These are phyloP conservation scores for Chrysina gloriosa DNA, from an alignment of 2,888 invertebrate species.

Conservation along the genomic window DNA sequence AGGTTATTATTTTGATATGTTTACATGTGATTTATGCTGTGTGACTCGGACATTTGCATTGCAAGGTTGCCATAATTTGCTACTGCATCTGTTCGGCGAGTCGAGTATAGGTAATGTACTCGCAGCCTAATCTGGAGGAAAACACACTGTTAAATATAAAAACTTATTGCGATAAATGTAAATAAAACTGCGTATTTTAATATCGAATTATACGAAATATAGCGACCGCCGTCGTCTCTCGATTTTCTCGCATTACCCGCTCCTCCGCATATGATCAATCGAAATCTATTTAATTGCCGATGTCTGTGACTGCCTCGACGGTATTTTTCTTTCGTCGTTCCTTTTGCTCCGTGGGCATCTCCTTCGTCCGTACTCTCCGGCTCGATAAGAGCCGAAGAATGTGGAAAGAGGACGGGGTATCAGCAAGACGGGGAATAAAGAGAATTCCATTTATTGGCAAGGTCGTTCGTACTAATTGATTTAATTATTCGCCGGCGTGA, in stretches of 20 bases:
- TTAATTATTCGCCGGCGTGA: slow-evolving; percentile 45
- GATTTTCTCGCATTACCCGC: slow-evolving; percentile 8
- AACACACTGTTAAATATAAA: no score
- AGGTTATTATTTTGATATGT: no score
- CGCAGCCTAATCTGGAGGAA: no score
- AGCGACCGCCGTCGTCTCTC: not conserved
- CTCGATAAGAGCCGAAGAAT: not conserved
- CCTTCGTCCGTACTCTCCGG: not conserved
- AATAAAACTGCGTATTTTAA: not conserved
- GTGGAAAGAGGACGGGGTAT: slow-evolving; percentile 1
- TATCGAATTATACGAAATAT: slow-evolving; percentile 1
- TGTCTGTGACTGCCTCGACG: slow-evolving; percentile 12
- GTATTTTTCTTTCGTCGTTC: slow-evolving; percentile 21
- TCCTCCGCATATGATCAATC: not conserved
- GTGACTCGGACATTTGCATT: no score
- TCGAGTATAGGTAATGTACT: no score
- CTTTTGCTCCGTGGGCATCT: not conserved
- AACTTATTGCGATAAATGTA: not conserved
- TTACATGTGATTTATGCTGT: no score
- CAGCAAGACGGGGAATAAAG: slow-evolving; percentile 28
- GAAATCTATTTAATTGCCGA: slow-evolving; percentile 12
- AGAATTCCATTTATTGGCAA: slow-evolving; percentile 43
- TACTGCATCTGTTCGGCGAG: no score
- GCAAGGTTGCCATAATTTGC: no score
- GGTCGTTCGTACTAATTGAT: slow-evolving; percentile 44